Evolutionary conservation across 2,113 vertebrate genomes (phyloP).

Genomic region (Malurus cyaneus): DNA sequence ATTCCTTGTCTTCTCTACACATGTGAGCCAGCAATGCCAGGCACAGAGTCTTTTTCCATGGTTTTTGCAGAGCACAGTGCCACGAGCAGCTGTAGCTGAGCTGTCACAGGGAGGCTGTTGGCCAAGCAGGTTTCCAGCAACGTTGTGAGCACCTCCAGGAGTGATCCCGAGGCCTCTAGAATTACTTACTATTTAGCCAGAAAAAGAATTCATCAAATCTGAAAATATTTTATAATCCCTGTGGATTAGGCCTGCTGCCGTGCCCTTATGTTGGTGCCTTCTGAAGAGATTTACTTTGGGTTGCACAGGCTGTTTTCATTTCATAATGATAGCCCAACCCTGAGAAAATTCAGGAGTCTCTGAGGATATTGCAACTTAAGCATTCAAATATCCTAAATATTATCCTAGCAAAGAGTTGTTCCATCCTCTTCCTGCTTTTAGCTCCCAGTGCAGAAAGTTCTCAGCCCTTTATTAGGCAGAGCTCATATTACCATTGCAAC

Average conservation of each 20-base stretch:
- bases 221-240: background rate
- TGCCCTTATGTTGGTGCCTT: background rate
- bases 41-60: background rate
- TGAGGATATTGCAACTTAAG: background rate
- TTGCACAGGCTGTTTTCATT: background rate
- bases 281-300: background rate
- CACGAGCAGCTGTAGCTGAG: fast-evolving
- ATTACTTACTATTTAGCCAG: background rate
- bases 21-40: background rate
- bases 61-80: background rate
- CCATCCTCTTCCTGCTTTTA: background rate
- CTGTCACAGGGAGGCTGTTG: background rate
- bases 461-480: background rate
- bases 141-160: background rate
- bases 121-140: background rate
- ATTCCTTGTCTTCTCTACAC: background rate
- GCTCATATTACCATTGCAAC: background rate
- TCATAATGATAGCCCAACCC: background rate
- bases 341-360: background rate
- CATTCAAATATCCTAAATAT: background rate
- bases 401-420: background rate
- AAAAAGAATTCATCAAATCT: background rate
- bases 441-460: background rate
- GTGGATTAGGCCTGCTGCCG: background rate
- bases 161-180: background rate